Evolutionary conservation across 2,797 vertebrate genomes (phyloP).

Genomic region (Prionace glauca): DNA sequence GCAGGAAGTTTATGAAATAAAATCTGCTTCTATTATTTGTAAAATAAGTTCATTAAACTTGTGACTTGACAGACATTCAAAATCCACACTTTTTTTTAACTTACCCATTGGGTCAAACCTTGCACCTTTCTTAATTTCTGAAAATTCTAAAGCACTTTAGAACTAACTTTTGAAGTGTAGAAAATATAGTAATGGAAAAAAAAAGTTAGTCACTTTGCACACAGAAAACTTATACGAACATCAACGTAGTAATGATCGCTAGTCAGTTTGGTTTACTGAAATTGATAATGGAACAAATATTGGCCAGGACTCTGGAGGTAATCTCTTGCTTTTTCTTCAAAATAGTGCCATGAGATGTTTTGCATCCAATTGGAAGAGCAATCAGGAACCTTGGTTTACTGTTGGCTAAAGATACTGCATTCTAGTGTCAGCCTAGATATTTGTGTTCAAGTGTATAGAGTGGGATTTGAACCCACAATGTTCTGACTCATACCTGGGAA

Average conservation of each 20-base stretch:
- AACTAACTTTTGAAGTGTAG: not conserved
- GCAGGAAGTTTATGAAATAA: not conserved
- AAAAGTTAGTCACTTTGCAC: not conserved
- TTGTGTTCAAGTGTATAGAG: not conserved
- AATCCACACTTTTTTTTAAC: not conserved
- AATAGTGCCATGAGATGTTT: not conserved
- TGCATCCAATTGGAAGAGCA: not conserved
- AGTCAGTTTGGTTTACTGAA: not conserved
- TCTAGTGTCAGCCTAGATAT: not conserved
- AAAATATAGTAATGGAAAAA: not conserved
- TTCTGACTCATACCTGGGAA: not conserved
- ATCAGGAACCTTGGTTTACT: not conserved
- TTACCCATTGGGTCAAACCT: not conserved
- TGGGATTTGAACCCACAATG: not conserved
- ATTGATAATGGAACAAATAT: not conserved
- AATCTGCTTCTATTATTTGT: conserved; percentile 18
- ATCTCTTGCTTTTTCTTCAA: not conserved
- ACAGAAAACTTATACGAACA: not conserved
- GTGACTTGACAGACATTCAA: not conserved
- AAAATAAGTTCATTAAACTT: not conserved
- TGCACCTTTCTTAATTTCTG: not conserved
- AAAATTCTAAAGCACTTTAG: not conserved
- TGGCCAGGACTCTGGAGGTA: not conserved
- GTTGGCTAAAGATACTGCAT: not conserved
- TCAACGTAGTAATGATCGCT: not conserved